phyloP scores from a whole-genome alignment of 2,888 invertebrate genomes.

The Prenolepis imparis region DNA sequence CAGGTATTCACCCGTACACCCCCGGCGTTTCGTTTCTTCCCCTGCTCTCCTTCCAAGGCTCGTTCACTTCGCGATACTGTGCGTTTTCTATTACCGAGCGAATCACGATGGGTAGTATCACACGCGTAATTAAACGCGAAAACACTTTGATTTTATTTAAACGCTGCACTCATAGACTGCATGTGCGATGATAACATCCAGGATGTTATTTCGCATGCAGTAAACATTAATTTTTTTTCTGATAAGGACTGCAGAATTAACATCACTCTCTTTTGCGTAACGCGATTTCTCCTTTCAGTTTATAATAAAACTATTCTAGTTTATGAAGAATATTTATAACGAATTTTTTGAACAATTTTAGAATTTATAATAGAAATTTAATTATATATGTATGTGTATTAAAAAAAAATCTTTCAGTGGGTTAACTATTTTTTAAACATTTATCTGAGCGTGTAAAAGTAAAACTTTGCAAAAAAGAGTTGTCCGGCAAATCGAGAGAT shows the following conservation, averaged over 20 bases:
- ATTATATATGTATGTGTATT: neutral
- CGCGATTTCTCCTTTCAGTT: neutral
- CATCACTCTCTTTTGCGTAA: neutral
- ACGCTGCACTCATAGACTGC: neutral
- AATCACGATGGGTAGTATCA: slow-evolving; percentile 2
- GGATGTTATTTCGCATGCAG: neutral
- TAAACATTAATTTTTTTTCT: neutral
- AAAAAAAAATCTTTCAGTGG: neutral
- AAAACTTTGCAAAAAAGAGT: neutral
- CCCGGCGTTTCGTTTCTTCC: slow-evolving; percentile 33
- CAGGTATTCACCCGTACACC: slow-evolving; percentile 47
- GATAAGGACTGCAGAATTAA: neutral
- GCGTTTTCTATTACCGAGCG: slow-evolving; percentile 44
- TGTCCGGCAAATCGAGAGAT: neutral
- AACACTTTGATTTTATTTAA: slow-evolving; percentile 43
- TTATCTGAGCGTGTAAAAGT: neutral
- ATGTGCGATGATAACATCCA: neutral
- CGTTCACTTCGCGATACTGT: slow-evolving; percentile 30
- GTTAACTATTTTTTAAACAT: neutral
- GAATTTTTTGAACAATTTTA: neutral
- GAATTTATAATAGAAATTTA: neutral
- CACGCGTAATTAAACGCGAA: slow-evolving; percentile 41
- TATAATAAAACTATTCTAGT: neutral
- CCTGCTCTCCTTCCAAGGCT: slow-evolving; percentile 22
- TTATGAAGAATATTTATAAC: neutral